Evolutionary conservation across 2,113 vertebrate genomes (phyloP).

Genomic region (Pygoscelis adeliae): DNA sequence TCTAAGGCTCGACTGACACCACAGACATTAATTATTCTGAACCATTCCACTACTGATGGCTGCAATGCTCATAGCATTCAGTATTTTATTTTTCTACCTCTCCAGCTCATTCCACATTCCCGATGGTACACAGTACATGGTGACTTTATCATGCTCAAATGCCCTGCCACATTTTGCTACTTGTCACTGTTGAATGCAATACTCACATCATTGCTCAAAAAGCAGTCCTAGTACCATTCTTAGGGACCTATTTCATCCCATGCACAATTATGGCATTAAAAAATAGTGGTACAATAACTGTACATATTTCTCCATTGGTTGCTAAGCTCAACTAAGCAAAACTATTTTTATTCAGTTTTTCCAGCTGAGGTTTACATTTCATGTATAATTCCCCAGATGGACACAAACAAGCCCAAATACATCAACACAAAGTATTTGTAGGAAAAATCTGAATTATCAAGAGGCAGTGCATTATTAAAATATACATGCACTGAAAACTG

Average conservation of each 20-base stretch:
- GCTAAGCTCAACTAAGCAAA: neutral
- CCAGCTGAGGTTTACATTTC: neutral
- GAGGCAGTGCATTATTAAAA: neutral
- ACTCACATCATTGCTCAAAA: neutral
- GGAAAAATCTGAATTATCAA: neutral
- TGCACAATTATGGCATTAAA: neutral
- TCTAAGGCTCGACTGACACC: neutral
- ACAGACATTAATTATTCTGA: neutral
- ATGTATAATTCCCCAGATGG: neutral
- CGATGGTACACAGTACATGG: accelerated
- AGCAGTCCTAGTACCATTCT: neutral
- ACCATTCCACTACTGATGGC: neutral
- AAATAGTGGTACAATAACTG: neutral
- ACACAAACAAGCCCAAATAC: neutral
- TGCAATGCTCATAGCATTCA: neutral
- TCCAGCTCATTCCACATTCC: neutral
- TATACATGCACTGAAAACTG: neutral
- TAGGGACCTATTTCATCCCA: neutral
- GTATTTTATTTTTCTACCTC: neutral
- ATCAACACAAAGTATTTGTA: neutral
- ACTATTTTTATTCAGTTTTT: neutral
- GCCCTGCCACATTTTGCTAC: neutral
- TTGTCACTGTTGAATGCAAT: neutral
- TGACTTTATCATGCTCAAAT: neutral
- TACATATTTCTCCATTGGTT: neutral